These are phyloP conservation scores for Pachycephus smyrnensis DNA, from an alignment of 2,888 invertebrate genomes.

Conservation along the genomic window DNA sequence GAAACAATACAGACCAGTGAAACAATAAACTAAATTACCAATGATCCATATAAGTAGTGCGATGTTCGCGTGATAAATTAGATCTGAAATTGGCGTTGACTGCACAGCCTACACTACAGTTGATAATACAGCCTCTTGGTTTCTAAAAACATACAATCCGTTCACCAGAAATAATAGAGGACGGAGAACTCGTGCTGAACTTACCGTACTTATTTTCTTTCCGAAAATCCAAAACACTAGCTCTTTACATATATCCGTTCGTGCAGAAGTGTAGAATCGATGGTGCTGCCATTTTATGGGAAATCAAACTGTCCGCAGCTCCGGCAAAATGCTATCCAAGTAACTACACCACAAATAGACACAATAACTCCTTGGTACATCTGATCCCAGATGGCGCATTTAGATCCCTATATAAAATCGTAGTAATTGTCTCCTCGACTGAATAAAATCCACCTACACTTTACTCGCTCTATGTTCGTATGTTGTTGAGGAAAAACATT, in stretches of 20 bases:
- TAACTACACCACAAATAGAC: neutral
- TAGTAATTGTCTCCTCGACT: neutral
- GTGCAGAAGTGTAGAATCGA: neutral
- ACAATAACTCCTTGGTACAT: neutral
- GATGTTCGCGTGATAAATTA: neutral
- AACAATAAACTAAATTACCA: neutral
- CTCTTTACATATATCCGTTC: neutral
- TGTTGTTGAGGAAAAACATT: neutral
- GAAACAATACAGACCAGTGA: neutral
- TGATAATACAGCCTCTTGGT: neutral
- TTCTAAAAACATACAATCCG: neutral
- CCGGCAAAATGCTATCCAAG: neutral
- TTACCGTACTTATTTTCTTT: neutral
- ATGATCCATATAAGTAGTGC: neutral
- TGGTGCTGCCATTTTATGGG: neutral
- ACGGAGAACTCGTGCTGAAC: too few relatives aligned
- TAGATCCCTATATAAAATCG: neutral
- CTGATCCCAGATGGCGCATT: neutral
- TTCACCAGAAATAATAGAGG: too few relatives aligned
- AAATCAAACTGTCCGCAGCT: neutral
- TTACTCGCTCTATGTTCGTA: neutral
- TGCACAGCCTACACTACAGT: too few relatives aligned
- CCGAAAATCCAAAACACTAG: neutral
- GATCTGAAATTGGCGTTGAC: neutral
- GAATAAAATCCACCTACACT: neutral